Evolutionary conservation across 53 echinoderm and acorn worm genomes (phyloP).

Genomic region (Patiria pectinifera): DNA sequence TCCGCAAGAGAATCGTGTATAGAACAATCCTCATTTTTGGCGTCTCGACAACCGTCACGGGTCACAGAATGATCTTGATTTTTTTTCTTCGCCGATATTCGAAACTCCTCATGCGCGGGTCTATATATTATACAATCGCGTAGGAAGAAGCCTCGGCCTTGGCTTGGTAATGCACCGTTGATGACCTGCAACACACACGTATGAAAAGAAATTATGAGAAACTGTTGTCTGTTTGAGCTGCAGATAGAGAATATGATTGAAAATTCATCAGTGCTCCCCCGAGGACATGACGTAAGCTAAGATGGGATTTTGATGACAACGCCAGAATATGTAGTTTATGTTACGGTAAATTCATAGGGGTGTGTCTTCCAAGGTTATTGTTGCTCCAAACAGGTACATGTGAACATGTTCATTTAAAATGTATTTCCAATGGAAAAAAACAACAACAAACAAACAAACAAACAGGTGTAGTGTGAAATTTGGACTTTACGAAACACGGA

Average conservation of each 20-base stretch:
- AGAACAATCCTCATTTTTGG: not conserved
- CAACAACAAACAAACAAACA: too few relatives aligned
- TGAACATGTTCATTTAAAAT: too few relatives aligned
- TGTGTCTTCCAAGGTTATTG: not conserved
- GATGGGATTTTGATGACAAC: conserved; percentile 15
- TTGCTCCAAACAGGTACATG: not conserved
- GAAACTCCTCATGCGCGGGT: not conserved
- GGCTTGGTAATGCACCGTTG: not conserved
- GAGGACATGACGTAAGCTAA: not conserved
- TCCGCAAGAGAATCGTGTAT: not conserved
- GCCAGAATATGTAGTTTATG: not conserved
- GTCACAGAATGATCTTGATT: not conserved
- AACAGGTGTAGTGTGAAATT: too few relatives aligned
- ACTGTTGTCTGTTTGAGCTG: not conserved
- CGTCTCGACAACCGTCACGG: not conserved
- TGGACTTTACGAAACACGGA: too few relatives aligned
- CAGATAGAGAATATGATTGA: conserved; percentile 14
- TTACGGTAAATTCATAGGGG: not conserved
- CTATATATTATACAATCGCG: not conserved
- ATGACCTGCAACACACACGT: not conserved
- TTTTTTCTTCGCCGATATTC: not conserved
- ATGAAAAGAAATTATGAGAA: not conserved
- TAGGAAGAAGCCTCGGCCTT: conserved; percentile 17
- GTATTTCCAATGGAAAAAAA: not conserved
- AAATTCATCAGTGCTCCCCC: conserved; percentile 16